Conservation (phyloP, 2,888 invertebrate genomes). For the Rotaria socialis region DNA sequence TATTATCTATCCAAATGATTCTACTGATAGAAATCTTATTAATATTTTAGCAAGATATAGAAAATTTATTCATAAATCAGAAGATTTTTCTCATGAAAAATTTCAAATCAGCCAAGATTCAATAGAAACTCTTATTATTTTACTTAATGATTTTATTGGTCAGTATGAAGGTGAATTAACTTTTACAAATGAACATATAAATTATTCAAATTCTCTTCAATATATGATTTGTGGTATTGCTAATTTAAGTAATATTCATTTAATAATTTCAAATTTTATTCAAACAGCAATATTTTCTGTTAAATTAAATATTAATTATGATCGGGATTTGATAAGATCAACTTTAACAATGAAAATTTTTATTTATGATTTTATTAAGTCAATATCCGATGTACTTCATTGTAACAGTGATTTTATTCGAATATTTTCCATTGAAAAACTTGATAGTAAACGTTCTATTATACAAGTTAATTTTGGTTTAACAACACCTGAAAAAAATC, state of each 20-base stretch:
- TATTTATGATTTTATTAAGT: neutral
- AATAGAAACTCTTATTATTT: neutral
- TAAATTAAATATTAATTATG: neutral
- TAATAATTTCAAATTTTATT: neutral
- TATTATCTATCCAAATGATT: no score
- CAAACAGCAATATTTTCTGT: neutral
- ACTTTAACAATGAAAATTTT: neutral
- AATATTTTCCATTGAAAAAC: neutral
- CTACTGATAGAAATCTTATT: neutral
- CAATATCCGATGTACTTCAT: neutral
- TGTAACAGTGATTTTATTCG: neutral
- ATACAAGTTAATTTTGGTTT: neutral
- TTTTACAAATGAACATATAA: neutral
- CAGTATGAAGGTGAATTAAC: neutral
- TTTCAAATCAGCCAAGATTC: neutral
- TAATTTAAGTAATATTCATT: neutral
- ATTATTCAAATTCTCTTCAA: neutral
- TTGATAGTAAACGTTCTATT: neutral
- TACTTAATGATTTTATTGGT: neutral
- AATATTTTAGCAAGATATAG: neutral
- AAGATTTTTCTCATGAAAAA: neutral
- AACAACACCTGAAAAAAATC: neutral
- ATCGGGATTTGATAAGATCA: neutral
- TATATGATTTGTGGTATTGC: neutral
- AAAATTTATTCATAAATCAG: neutral